A percentile compares a stretch with the other conserved stretches of the same genome.
Evolutionary conservation across 92 coral and sea anemone species (phyloP).

Genomic region (Palythoa heliodiscus): DNA sequence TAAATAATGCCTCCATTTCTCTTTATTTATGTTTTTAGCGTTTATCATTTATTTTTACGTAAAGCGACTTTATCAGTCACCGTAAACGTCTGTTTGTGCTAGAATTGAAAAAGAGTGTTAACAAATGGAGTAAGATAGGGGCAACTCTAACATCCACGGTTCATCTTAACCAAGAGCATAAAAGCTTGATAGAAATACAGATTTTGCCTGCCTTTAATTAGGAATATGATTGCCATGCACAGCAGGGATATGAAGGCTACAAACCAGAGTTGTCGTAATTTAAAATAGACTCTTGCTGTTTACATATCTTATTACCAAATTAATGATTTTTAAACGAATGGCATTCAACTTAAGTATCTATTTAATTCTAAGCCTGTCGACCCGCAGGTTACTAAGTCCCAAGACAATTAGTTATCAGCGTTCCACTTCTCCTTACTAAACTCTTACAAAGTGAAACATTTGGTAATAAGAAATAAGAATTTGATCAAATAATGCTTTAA

Average conservation of each 20-base stretch:
- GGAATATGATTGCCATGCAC: not conserved
- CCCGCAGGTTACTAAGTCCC: not conserved
- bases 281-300: not conserved
- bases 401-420: not conserved
- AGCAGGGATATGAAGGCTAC: conserved; percentile 10
- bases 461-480: too few species aligned
- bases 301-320: not conserved
- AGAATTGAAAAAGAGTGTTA: not conserved
- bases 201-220: not conserved
- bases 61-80: not conserved
- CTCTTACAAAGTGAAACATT: too few species aligned
- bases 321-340: not conserved
- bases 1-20: not conserved
- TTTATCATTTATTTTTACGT: not conserved
- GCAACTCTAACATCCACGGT: not conserved
- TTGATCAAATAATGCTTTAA: too few species aligned
- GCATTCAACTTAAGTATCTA: not conserved
- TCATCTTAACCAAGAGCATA: not conserved
- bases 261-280: not conserved
- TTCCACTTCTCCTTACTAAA: not conserved
- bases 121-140: not conserved
- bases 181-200: not conserved
- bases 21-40: not conserved
- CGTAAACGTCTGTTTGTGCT: not conserved
- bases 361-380: not conserved